Base-by-base conservation (phyloP, 2,888 invertebrate genomes). In the Catonia carolina region DNA sequence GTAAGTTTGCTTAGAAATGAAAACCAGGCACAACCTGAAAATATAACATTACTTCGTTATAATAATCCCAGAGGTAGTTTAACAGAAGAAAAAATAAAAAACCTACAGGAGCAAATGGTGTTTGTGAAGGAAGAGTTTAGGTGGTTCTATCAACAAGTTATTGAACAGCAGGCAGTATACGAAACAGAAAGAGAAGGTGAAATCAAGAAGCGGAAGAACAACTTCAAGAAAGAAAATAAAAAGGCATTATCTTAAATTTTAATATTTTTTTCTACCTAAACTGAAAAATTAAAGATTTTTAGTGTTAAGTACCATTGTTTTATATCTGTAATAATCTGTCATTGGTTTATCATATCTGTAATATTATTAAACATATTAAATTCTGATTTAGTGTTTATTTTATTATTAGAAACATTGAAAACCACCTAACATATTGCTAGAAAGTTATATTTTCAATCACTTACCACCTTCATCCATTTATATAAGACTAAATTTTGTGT, bases 31-130 rank as follows among this genome's bases (percentile, higher is more conserved):
- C 5, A n/a, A 36, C 36, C 36, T 36, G 36, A n/a, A 14, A 15
- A n/a, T 36, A 15, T 14, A 36, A 15, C n/a, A n/a, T 14, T 36
- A 14, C 36, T 14, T 36, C n/a, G n/a, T 15, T 15, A 36, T n/a
- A 36, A 15, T 14, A 36, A 14, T 36, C 35, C 14, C 15, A 14
- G 10, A 22, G 54, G 54, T 12, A 41, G 18, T 17, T 27, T 55
- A n/a, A 35, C 54, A 20, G 54, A 49, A 33, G 58, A 58, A 55
- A 54, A 58, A 36, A 49, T 49, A 23, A 33, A 41, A 17, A 37
- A 58, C 49, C 22, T 58, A 6, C 35, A 49, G 33, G 53, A 58
- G 14, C 58, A 58, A 31, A 18, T 58, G 31, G n/a, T 10, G 18
- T 58, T 54, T 50, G 27, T 58, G 17, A 33, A 22, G 8, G 50